These are phyloP conservation scores for Bathynomus jamesi DNA, from an alignment of 1,140 invertebrate genomes.

Conservation along the genomic window DNA sequence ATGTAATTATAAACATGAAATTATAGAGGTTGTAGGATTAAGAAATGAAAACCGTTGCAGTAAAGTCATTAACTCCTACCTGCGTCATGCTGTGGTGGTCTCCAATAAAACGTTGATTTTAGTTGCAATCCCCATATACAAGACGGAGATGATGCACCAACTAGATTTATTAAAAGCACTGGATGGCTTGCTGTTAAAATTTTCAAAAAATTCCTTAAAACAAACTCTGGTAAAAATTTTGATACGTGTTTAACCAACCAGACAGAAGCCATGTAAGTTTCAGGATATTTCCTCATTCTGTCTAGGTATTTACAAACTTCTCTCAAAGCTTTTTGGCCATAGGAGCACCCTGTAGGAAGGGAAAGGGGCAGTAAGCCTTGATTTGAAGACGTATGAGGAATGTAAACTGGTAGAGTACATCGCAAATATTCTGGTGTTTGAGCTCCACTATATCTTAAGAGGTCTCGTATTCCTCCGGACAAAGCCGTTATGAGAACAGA, in stretches of 20 bases:
- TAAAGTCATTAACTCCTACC: too few species aligned
- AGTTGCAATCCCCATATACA: too few species aligned
- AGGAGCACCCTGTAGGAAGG: constrained; percentile 28
- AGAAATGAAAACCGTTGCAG: too few species aligned
- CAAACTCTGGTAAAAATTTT: constrained; percentile 18
- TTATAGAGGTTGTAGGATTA: too few species aligned
- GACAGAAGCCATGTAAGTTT: constrained; percentile 26
- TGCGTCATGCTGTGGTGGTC: too few species aligned
- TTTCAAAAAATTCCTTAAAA: constrained; percentile 10
- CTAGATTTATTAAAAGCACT: constrained; percentile 18
- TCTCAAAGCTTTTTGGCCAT: constrained; percentile 12
- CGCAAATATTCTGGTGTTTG: constrained; percentile 21
- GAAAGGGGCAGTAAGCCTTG: constrained; percentile 19
- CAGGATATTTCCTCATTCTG: constrained; percentile 21
- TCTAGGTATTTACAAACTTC: constrained; percentile 14
- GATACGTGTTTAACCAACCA: constrained; percentile 28
- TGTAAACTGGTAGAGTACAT: constrained; percentile 25
- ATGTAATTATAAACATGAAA: too few species aligned
- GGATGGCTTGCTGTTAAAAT: constrained; percentile 21
- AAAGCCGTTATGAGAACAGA: constrained; percentile 26
- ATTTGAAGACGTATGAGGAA: constrained; percentile 6
- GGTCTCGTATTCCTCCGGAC: constrained; percentile 21
- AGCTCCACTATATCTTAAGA: constrained; percentile 20
- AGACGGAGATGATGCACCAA: too few species aligned
- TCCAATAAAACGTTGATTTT: too few species aligned